phyloP scores from a whole-genome alignment of 2,888 invertebrate species.

The Leptopilina drosophilae region DNA sequence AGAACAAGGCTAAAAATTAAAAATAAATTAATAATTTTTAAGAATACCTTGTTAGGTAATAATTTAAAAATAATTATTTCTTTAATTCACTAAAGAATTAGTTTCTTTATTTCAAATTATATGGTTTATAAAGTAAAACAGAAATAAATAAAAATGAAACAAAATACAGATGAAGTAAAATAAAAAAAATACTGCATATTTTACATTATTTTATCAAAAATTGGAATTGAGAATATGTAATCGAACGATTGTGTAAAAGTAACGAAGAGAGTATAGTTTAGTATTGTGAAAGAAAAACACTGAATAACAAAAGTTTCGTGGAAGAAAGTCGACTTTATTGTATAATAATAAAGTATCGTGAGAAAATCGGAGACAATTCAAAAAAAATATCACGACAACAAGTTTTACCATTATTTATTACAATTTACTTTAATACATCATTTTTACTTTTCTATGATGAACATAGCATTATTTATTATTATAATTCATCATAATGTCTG shows the following conservation, averaged over 20 bases:
- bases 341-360: constrained; percentile 3
- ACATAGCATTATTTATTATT: constrained; percentile 20
- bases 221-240: not conserved
- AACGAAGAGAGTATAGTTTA: too few species aligned
- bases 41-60: too few species aligned
- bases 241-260: not conserved
- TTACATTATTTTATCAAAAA: not conserved
- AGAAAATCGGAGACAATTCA: not conserved
- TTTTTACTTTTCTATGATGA: constrained; percentile 3
- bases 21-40: too few species aligned
- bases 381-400: not conserved
- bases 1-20: not conserved
- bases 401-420: not conserved
- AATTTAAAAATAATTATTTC: too few species aligned
- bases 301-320: not conserved
- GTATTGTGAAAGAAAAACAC: not conserved
- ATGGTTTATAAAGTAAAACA: too few species aligned
- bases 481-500: constrained; percentile 52
- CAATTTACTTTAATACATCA: constrained; percentile 17
- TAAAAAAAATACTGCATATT: too few species aligned
- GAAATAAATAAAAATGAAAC: too few species aligned
- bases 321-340: constrained; percentile 22
- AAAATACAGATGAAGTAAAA: not conserved
- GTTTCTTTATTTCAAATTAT: too few species aligned
- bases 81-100: too few species aligned